These are phyloP conservation scores for Eretmocerus hayati DNA, from an alignment of 2,888 invertebrate species.

Conservation along the genomic window DNA sequence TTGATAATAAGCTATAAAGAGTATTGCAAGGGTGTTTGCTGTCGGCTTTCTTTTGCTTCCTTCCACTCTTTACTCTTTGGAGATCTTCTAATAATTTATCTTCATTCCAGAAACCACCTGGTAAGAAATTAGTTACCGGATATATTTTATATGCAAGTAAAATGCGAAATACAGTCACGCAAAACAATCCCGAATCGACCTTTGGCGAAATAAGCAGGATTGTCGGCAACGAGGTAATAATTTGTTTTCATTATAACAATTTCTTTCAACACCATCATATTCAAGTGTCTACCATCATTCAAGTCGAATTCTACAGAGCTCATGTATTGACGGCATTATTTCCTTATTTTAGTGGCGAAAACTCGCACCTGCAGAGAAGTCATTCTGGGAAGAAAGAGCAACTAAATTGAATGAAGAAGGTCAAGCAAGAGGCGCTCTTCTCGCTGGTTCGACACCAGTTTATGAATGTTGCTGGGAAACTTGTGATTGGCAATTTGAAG, in stretches of 20 bases:
- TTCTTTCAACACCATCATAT: too few relatives aligned
- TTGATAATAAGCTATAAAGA: conserved; percentile 16
- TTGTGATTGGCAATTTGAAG: conserved; percentile 91
- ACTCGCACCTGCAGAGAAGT: conserved; percentile 78
- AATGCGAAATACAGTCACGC: conserved; percentile 83
- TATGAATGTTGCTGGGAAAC: conserved; percentile 87
- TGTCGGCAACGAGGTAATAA: conserved; percentile 65
- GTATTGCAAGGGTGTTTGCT: conserved; percentile 16
- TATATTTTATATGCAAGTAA: conserved; percentile 98
- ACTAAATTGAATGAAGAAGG: conserved; percentile 82
- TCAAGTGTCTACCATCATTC: too few relatives aligned
- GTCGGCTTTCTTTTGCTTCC: conserved; percentile 10
- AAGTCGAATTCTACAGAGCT: too few relatives aligned
- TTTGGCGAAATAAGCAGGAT: conserved; percentile 80
- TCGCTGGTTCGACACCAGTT: conserved; percentile 47
- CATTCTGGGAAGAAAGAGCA: conserved; percentile 91
- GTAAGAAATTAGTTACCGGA: conserved; percentile 84
- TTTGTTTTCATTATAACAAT: too few relatives aligned
- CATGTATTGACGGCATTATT: too few relatives aligned
- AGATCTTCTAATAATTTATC: conserved; percentile 13
- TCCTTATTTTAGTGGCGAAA: conserved; percentile 81
- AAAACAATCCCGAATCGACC: conserved; percentile 87
- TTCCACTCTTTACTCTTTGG: not conserved
- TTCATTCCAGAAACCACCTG: conserved; percentile 47
- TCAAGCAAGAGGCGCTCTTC: conserved; percentile 50